Base-by-base conservation (phyloP, 2,888 invertebrate species). In the Trachelus tabidus region DNA sequence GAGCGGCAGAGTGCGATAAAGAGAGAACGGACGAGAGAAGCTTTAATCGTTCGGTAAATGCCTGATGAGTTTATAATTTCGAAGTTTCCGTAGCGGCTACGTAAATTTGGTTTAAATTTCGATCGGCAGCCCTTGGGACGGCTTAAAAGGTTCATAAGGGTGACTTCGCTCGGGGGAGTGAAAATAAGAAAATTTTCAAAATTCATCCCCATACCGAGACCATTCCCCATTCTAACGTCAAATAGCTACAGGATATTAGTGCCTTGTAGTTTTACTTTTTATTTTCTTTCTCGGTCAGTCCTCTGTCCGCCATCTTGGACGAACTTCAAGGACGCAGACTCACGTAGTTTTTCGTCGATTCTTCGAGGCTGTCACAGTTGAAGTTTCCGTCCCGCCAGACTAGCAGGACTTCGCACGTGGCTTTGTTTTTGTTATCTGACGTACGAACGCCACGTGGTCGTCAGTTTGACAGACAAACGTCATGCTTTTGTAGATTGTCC, bases 21-120 rank as follows among this genome's bases (percentile, higher is more conserved):
- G 40, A 40, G 56, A 56, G 56, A 56, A 15, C 23, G 23, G 23
- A 56, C 23, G 23, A 56, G 56, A 56, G 56, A 56, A 56, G 84
- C 84, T 84, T 85, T 88, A 87, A 87, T 87, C 86, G 87, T 86
- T 87, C 81, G 86, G 85, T 85, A 87, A 87, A 87, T 87, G 87
- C 84, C 83, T 85, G 85, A 86, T 86, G 86, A 88, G 86, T 87
- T 88, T 87, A 87, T 87, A 87, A 87, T 87, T 86, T 86, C 84
- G 79, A 87, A 88, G 84, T 87, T 87, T 80, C 82, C 78, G 15
- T 56, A 34, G 75, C 77, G 74, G 37, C 34, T 73, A 33, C 40
- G 75, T 75, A 33, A 76, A 78, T 75, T 78, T 71, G 12, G 33
- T 71, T 76, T 78, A 71, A 71, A 75, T 78, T 78, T 78, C 71